Evolutionary conservation across 2,888 invertebrate genomes (phyloP), one percentile per base, ranked within the genome.

Genomic region (Slavum lentiscoides): DNA sequence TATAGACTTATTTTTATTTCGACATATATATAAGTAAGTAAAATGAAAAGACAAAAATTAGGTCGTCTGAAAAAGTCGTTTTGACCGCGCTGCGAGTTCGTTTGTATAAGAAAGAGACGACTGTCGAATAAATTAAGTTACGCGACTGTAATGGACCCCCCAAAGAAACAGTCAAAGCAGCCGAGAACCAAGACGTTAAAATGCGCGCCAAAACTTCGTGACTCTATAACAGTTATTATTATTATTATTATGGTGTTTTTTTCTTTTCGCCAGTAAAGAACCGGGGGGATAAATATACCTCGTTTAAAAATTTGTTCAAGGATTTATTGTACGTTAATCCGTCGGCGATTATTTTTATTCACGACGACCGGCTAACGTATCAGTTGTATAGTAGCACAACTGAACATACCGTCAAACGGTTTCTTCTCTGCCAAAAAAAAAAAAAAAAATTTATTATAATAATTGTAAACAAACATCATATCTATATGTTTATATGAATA

Each of bases 171-270:
- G 67, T 75, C 58, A 75, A 58, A 75, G 23, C 39, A 39, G 58
- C 8, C 19, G 19, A n/a, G n/a, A 55, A 74, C 67, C 58, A 75
- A 67, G 75, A 67, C 67, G 74, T 74, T 64, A 64, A 74, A 74
- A 74, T 39, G 37, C 21, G 15, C 55, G 23, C 67, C 67, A 37
- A 75, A 75, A 75, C 75, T 75, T 67, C 55, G 43, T 67, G 58
- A 37, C 19, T 67, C 43, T 2, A 19, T 55, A 55, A 17, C 55
- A 19, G 13, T 58, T 72, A 58, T 72, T 59, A 39, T 39, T 39
- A 21, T 62, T 9, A 11, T 13, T n/a, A n/a, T n/a, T n/a, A n/a
- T n/a, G n/a, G 30, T 4, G 1, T 30, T 30, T 37, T n/a, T 55
- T 39, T 58, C 23, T 7, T 23, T n/a, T 21, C 2, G 0, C 53